Evolutionary conservation across 2,113 vertebrate genomes (phyloP).

Genomic region (Clarias gariepinus): DNA sequence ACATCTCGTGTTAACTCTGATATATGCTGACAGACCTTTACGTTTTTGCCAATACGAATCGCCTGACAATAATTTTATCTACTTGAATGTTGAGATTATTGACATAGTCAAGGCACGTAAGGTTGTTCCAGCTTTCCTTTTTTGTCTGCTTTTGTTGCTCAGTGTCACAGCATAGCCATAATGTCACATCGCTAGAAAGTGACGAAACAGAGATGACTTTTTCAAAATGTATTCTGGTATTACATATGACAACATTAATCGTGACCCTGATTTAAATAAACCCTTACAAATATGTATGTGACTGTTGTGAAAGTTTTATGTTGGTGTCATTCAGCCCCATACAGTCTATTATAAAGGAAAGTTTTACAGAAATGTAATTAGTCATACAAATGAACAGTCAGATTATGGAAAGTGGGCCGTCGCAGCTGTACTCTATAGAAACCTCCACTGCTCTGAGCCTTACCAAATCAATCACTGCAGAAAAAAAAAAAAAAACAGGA

Average conservation of each 20-base stretch:
- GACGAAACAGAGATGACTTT: neutral
- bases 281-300: neutral
- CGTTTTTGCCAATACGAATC: too few relatives aligned
- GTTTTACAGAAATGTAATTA: neutral
- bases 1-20: too few relatives aligned
- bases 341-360: neutral
- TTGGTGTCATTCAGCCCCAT: neutral
- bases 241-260: neutral
- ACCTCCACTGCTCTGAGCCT: constrained; percentile 50
- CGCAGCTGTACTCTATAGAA: constrained; percentile 70
- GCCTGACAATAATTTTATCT: too few relatives aligned
- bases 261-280: neutral
- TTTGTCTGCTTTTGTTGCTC: too few relatives aligned
- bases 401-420: neutral
- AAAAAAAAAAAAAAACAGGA: constrained; percentile 55
- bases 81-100: too few relatives aligned
- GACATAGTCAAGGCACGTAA: too few relatives aligned
- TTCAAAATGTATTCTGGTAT: neutral
- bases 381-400: neutral
- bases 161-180: neutral
- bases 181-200: neutral
- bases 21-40: too few relatives aligned
- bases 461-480: constrained; percentile 56
- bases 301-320: neutral
- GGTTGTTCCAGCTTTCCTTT: too few relatives aligned